Evolutionary conservation across 2,113 vertebrate genomes (phyloP).

Genomic region (Picathartes gymnocephalus): DNA sequence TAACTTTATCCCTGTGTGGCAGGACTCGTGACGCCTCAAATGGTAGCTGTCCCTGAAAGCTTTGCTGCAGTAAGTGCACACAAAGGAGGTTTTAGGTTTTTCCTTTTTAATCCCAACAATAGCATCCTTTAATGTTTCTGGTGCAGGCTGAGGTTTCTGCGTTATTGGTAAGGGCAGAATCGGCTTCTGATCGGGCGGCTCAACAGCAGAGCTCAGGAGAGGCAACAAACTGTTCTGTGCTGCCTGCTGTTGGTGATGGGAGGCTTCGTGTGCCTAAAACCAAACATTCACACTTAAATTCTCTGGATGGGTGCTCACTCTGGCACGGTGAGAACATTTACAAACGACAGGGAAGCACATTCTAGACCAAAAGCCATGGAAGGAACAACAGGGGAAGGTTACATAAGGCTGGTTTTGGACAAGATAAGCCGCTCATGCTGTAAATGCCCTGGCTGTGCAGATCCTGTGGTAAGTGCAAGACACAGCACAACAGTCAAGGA

Average conservation of each 20-base stretch:
- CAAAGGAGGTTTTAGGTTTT: conserved; percentile 96
- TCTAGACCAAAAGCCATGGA: background rate
- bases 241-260: conserved; percentile 97
- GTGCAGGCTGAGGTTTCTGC: conserved; percentile 89
- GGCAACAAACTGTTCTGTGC: conserved; percentile 93
- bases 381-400: background rate
- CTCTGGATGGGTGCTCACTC: background rate
- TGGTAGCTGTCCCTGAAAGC: conserved; percentile 99
- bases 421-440: background rate
- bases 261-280: conserved; percentile 93
- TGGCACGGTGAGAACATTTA: background rate
- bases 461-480: background rate
- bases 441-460: background rate
- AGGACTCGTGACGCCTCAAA: conserved; percentile 94
- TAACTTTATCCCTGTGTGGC: conserved; percentile 97
- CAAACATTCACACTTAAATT: conserved; percentile 75
- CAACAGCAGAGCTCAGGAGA: conserved; percentile 89
- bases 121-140: conserved; percentile 91
- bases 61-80: conserved; percentile 98
- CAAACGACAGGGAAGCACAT: conserved; percentile 8
- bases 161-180: conserved; percentile 91
- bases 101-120: conserved; percentile 91
- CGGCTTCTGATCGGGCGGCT: conserved; percentile 95
- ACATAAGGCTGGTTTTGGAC: background rate
- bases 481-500: background rate